A percentile compares a stretch with the other conserved stretches of the same genome.
Conservation (phyloP, 2,888 invertebrate genomes). For the Synanthedon tipuliformis region DNA sequence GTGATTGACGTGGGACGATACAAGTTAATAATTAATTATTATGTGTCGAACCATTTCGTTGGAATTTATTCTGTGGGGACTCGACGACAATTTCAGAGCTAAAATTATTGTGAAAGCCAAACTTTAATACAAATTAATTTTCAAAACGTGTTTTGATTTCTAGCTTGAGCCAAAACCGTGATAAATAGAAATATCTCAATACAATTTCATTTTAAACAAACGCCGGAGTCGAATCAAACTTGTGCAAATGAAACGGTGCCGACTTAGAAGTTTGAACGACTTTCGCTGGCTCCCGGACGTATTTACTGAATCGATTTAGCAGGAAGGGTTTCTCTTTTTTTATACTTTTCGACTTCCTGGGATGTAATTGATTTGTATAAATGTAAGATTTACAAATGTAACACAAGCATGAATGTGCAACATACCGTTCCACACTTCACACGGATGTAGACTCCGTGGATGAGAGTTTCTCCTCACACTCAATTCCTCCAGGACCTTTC, state of each 20-base stretch:
- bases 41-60: not conserved
- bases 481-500: too few relatives aligned
- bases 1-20: constrained; percentile 6
- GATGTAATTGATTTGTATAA: not conserved
- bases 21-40: not conserved
- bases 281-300: constrained; percentile 8
- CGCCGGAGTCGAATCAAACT: constrained; percentile 10
- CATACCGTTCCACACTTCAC: too few relatives aligned
- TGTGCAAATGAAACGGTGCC: constrained; percentile 12
- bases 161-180: not conserved
- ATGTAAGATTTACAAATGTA: not conserved
- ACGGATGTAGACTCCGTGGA: too few relatives aligned
- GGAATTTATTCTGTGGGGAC: too few relatives aligned
- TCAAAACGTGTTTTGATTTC: too few relatives aligned
- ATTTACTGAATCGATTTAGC: constrained; percentile 7
- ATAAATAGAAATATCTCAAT: not conserved
- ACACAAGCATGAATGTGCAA: too few relatives aligned
- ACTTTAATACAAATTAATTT: too few relatives aligned
- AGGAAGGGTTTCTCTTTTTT: constrained; percentile 6
- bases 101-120: too few relatives aligned
- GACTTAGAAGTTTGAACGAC: constrained; percentile 13
- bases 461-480: too few relatives aligned
- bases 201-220: not conserved
- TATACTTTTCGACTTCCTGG: constrained; percentile 1
- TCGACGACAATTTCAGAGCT: too few relatives aligned